Evolutionary conservation across 2,113 vertebrate species (phyloP), one percentile per base, ranked within the genome.

Genomic region (Caretta caretta): DNA sequence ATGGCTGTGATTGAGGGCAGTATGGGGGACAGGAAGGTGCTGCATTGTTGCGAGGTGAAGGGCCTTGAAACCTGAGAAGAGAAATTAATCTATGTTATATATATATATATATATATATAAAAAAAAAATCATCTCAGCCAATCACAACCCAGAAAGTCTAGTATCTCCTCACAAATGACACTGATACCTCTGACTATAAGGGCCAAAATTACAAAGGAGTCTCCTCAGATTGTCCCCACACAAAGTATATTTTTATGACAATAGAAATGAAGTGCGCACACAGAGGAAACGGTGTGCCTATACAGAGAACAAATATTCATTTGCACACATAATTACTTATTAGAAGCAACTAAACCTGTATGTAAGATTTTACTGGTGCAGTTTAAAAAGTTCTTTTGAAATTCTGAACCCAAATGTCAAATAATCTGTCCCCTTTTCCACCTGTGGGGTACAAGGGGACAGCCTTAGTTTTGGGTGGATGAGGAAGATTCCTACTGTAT

Each of bases 51-150:
- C 92, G 72, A 92, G 97, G 93, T 11, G 97, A 93, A 97, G 96
- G 96, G 27, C 96, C 97, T 94, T 97, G 97, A 94, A 98, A 98
- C 90, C 98, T 98, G 76, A 94, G 69, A 56, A 38, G 53, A 86
- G 86, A 93, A 95, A 76, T 6, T 76, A 3, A 54, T 72, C 87
- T 92, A 94, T 2, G 9, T 1, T 13, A 7, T 10, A 62, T 14
- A 48, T 48, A 48, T 48, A 48, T 48, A 48, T 48, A 38, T 38
- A 48, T 17, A 5, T 31, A 62, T 38, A 10, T n/a, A 56, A 82
- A 19, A 54, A 54, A 84, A 11, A 88, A 76, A 27, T 6, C 4
- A 22, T 25, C 90, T 82, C 50, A 84, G 9, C 5, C 25, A 76
- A 57, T 29, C 22, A 3, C 3, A 84, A 83, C 38, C 42, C 54